A percentile compares a stretch with the other conserved stretches of the same genome.
Conservation (phyloP, 2,797 vertebrate species). For the Dendrocincla fuliginosa region DNA sequence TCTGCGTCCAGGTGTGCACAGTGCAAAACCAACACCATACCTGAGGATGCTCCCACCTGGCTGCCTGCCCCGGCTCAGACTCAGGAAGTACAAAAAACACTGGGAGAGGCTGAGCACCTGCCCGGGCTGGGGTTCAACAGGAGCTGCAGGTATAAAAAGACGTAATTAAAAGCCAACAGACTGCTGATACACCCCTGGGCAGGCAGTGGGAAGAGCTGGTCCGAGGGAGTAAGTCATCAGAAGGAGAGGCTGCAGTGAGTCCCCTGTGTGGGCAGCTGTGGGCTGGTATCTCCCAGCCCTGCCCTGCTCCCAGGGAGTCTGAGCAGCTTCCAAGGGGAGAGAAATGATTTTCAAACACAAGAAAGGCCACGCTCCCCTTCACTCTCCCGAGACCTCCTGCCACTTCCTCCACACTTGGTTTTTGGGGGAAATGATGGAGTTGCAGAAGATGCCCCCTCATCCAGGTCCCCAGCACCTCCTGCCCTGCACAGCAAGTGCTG, state of each 20-base stretch:
- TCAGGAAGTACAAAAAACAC: background rate
- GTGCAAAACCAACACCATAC: background rate
- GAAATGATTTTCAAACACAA: background rate
- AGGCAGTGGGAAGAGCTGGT: background rate
- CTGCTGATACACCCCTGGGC: background rate
- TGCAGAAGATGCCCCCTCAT: background rate
- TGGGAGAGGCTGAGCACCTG: background rate
- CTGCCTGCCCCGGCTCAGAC: background rate
- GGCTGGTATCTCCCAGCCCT: background rate
- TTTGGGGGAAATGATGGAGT: fast-evolving
- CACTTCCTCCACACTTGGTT: background rate
- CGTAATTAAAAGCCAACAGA: background rate
- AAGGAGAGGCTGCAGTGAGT: background rate
- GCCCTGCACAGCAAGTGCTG: fast-evolving
- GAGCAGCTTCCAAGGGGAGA: background rate
- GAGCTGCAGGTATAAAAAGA: background rate
- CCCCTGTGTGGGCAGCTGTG: background rate
- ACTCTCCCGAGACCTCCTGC: background rate
- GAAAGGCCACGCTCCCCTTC: background rate
- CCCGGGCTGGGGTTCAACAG: background rate
- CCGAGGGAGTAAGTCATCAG: background rate
- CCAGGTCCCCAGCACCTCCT: background rate
- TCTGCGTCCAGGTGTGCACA: background rate
- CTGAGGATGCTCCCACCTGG: background rate
- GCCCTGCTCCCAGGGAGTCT: background rate